Evolutionary conservation across 2,113 vertebrate genomes (phyloP), one percentile per base, ranked within the genome.

Genomic region (Riparia riparia): DNA sequence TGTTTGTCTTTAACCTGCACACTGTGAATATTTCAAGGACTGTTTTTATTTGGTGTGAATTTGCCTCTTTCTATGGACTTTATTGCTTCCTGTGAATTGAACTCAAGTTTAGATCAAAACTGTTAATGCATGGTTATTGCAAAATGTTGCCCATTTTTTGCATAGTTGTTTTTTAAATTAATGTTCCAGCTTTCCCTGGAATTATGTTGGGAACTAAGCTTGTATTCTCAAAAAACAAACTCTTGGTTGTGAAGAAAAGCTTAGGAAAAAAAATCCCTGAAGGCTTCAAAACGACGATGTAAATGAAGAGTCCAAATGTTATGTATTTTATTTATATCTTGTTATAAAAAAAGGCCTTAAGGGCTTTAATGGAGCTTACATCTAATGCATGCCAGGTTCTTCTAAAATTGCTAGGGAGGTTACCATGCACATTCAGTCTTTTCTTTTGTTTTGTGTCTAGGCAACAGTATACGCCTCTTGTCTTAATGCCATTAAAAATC

Each of bases 291-390:
- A 64, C 3, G 2, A 58, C 7, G 2, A 81, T 93, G 72, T 91
- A 91, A 92, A 92, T 86, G 54, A 90, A 73, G 66, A 86, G 34
- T 90, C 89, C 80, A 95, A 93, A 89, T 90, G 60, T 90, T 90
- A 81, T 56, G 56, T 86, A 86, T 89, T 95, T 93, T 96, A 93
- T 93, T 97, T 95, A 86, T 95, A 91, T 95, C 88, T 93, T 85
- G 44, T 77, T 95, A 77, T 82, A 24, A 95, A 94, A 96, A 93
- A 63, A 68, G 68, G 65, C 89, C 83, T 92, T 78, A 58, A 81
- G 68, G 68, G 51, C 72, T 95, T 95, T 92, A 68, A 60, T 90
- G 64, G 56, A 92, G 68, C 69, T 96, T 89, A 83, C 34, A 60
- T 83, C 83, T 93, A 93, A 86, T 7, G 1, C 54, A 47, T 81